These are phyloP conservation scores for Actias luna DNA, from an alignment of 2,888 invertebrate species.

Conservation along the genomic window DNA sequence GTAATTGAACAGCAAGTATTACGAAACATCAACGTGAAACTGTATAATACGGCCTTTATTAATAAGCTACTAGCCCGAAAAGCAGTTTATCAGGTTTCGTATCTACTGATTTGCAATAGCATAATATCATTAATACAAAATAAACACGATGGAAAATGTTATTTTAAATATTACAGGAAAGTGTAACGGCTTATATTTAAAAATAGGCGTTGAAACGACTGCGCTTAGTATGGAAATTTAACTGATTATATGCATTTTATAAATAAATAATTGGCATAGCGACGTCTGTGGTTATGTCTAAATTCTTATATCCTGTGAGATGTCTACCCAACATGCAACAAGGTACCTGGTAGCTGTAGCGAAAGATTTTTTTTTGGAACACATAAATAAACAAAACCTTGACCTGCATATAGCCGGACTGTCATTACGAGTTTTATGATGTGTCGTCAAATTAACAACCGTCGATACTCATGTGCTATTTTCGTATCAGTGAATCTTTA, in stretches of 20 bases:
- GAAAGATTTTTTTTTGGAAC: background rate
- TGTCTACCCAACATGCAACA: background rate
- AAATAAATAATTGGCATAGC: background rate
- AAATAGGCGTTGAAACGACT: background rate
- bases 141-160: constrained; percentile 26
- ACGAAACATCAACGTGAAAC: constrained; percentile 46
- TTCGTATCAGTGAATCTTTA: background rate
- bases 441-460: background rate
- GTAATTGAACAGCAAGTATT: constrained; percentile 61
- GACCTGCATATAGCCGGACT: background rate
- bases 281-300: background rate
- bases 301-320: background rate
- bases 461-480: background rate
- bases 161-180: constrained; percentile 5
- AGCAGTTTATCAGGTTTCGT: constrained; percentile 38
- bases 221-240: background rate
- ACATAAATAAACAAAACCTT: background rate
- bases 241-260: background rate
- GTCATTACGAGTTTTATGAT: background rate
- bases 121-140: constrained; percentile 24
- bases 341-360: background rate
- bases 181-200: background rate
- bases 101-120: constrained; percentile 27
- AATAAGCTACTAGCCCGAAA: constrained; percentile 55
- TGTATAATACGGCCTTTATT: constrained; percentile 47